Conservation (phyloP, 2,888 invertebrate genomes). For the Epicampocera succincta region DNA sequence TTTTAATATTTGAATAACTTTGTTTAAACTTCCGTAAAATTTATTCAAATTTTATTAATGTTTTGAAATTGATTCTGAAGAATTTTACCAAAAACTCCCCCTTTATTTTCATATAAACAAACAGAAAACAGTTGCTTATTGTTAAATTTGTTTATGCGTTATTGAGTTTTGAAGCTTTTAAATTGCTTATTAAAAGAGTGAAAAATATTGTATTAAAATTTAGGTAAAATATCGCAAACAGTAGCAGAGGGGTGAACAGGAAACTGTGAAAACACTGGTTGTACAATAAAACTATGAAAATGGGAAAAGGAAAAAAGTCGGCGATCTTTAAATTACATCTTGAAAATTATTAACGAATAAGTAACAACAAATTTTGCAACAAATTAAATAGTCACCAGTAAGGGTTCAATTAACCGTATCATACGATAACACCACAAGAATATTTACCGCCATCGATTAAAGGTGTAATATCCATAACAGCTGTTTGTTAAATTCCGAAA, state of each 20-base stretch:
- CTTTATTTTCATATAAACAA: conserved; percentile 2
- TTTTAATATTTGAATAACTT: conserved; percentile 48
- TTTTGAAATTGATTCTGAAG: conserved; percentile 69
- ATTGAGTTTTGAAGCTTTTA: conserved; percentile 60
- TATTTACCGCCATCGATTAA: no score
- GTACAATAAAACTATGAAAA: no score
- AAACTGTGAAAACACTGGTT: no score
- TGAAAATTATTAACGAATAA: no score
- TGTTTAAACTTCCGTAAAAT: conserved; percentile 65
- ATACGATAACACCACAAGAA: no score
- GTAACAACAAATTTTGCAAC: no score
- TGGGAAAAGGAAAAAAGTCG: no score
- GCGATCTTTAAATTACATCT: no score
- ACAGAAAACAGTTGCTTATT: conserved; percentile 53
- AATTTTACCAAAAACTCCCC: conserved; percentile 55
- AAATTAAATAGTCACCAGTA: no score
- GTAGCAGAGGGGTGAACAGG: neutral
- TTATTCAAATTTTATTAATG: conserved; percentile 66
- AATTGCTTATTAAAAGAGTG: conserved; percentile 65
- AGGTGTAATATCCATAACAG: no score
- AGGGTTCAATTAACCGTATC: no score
- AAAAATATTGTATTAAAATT: conserved; percentile 43
- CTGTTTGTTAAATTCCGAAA: no score
- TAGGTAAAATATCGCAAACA: conserved; percentile 25
- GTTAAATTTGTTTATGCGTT: conserved; percentile 59